Percentiles rank a stretch among this genome's conserved stretches.
phyloP scores from a whole-genome alignment of 2,113 vertebrate genomes.

The Apistogramma diplotaenia region DNA sequence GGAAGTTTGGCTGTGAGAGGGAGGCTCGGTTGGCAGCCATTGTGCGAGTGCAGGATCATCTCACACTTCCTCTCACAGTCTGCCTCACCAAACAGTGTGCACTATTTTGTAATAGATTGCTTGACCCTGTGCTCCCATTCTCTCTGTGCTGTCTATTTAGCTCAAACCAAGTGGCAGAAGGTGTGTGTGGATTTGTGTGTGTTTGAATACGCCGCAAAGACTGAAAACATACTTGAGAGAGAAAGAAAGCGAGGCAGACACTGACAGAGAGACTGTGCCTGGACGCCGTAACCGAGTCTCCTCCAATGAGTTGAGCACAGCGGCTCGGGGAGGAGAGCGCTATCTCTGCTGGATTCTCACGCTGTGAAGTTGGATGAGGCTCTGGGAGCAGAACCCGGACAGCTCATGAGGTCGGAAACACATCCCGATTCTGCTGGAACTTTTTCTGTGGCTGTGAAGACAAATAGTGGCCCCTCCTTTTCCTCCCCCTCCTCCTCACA shows the following conservation, averaged over 20 bases:
- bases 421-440: conserved; percentile 74
- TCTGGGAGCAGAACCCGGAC: conserved; percentile 74
- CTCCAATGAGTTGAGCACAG: neutral
- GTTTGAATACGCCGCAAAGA: conserved; percentile 28
- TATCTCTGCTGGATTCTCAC: conserved; percentile 72
- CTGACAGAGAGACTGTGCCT: conserved; percentile 13
- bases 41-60: conserved; percentile 28
- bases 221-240: conserved; percentile 60
- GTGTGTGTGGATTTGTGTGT: conserved; percentile 47
- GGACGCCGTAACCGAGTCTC: conserved; percentile 27
- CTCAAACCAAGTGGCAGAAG: conserved; percentile 38
- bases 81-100: conserved; percentile 35
- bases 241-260: conserved; percentile 32
- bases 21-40: conserved; percentile 30
- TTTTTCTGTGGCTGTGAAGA: conserved; percentile 77
- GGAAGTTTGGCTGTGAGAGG: conserved; percentile 51
- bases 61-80: conserved; percentile 18
- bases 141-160: conserved; percentile 39
- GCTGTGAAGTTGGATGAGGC: conserved; percentile 70
- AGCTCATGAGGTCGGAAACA: conserved; percentile 78
- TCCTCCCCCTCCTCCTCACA: conserved; percentile 23
- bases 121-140: conserved; percentile 28
- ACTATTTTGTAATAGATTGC: conserved; percentile 30
- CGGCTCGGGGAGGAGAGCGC: conserved; percentile 62
- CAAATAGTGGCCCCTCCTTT: conserved; percentile 69